Percentiles rank a stretch among this genome's conserved stretches.
Evolutionary conservation across 2,888 invertebrate genomes (phyloP).

Genomic region (Agrotis puta): DNA sequence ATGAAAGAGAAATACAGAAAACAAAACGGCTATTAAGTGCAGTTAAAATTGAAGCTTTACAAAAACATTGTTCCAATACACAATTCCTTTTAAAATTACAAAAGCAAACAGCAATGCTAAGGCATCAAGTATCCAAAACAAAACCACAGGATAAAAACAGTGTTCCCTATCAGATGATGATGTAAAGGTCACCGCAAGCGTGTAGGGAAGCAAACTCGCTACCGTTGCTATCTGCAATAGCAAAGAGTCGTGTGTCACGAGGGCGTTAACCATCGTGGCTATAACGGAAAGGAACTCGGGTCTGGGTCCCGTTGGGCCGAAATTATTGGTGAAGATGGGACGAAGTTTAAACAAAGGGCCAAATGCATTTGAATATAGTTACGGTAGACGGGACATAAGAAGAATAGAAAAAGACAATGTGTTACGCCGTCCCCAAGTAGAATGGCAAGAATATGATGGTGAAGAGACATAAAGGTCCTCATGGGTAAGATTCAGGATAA

Average conservation of each 20-base stretch:
- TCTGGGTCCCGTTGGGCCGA: slow-evolving; percentile 43
- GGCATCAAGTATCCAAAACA: slow-evolving; percentile 23
- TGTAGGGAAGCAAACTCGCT: slow-evolving; percentile 67
- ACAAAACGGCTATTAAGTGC: too few relatives aligned
- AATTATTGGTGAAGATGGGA: slow-evolving; percentile 41
- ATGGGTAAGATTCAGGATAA: neutral
- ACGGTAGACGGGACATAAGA: neutral
- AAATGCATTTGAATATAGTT: neutral
- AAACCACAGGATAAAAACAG: slow-evolving; percentile 46
- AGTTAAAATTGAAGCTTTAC: neutral
- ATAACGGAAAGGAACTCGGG: slow-evolving; percentile 61
- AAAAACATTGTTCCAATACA: fast-evolving
- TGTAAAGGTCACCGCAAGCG: slow-evolving; percentile 67
- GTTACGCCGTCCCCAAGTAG: too few relatives aligned
- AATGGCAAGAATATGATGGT: too few relatives aligned
- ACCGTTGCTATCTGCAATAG: slow-evolving; percentile 67
- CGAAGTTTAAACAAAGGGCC: neutral
- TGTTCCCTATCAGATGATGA: slow-evolving; percentile 67
- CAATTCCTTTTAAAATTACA: neutral
- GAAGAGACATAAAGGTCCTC: too few relatives aligned
- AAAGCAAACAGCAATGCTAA: neutral
- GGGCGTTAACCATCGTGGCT: slow-evolving; percentile 62
- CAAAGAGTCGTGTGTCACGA: slow-evolving; percentile 69
- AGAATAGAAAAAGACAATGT: too few relatives aligned
- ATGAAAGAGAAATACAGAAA: too few relatives aligned